These are phyloP conservation scores for Diacarnus erythraeanus DNA, from an alignment of 37 sponge, comb jelly and placozoan genomes.

Conservation along the genomic window DNA sequence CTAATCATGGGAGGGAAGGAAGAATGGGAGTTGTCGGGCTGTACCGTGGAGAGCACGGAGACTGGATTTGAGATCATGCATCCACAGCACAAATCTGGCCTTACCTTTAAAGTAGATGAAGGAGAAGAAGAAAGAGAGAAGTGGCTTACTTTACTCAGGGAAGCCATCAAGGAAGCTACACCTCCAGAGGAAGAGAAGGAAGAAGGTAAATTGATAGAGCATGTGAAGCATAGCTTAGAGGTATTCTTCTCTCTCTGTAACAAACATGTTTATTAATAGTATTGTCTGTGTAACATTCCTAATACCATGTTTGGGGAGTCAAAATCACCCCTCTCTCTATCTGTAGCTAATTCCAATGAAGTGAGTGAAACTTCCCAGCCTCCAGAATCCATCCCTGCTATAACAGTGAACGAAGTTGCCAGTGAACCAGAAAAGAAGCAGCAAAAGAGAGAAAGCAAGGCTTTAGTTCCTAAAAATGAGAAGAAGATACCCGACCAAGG, in stretches of 20 bases:
- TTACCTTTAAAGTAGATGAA: conserved; percentile 21
- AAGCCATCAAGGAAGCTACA: conserved; percentile 35
- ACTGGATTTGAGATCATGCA: conserved; percentile 16
- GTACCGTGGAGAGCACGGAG: conserved; percentile 15
- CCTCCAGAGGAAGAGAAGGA: conserved; percentile 10
- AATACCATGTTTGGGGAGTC: no score
- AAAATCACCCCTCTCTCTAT: no score
- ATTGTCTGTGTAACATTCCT: no score
- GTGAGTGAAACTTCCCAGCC: no score
- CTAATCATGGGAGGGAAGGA: conserved; percentile 9
- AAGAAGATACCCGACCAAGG: conserved; percentile 47
- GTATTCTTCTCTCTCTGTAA: no score
- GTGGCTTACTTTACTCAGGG: conserved; percentile 30
- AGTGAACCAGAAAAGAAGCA: not conserved
- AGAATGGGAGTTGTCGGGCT: conserved; percentile 3
- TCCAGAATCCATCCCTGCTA: conserved; percentile 16
- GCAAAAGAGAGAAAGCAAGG: conserved; percentile 6
- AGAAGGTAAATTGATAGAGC: no score
- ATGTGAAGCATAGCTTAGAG: no score
- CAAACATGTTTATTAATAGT: no score
- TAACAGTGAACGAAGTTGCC: conserved; percentile 3
- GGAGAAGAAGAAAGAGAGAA: conserved; percentile 11
- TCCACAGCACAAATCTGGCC: conserved; percentile 24
- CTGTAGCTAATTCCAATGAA: no score
- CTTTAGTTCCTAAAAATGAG: not conserved